Evolutionary conservation across 2,113 vertebrate genomes (phyloP).

Genomic region (Clarias gariepinus): DNA sequence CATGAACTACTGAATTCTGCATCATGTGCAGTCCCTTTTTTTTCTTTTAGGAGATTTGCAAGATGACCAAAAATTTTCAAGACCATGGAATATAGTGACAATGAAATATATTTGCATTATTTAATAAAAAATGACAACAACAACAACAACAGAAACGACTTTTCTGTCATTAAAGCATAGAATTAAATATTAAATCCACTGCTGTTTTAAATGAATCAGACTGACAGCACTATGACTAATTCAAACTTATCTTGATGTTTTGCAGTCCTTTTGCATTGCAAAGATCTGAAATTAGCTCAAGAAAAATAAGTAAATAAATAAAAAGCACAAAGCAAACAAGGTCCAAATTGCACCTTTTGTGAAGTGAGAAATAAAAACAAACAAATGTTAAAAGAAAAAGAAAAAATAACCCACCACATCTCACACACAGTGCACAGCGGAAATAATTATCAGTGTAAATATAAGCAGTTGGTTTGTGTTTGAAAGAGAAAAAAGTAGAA

Average conservation of each 20-base stretch:
- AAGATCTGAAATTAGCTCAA: not conserved
- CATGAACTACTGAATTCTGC: not conserved
- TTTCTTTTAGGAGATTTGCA: no score
- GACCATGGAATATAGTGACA: not conserved
- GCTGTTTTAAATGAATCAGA: no score
- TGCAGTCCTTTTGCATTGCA: no score
- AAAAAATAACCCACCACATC: not conserved
- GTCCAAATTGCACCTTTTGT: not conserved
- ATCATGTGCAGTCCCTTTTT: not conserved
- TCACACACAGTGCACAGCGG: not conserved
- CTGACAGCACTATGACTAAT: not conserved
- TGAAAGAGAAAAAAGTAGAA: not conserved
- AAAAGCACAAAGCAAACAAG: not conserved
- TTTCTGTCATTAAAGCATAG: not conserved
- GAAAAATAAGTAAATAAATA: not conserved
- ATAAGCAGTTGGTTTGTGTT: not conserved
- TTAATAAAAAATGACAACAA: not conserved
- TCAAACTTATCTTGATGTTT: not conserved
- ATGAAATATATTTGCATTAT: not conserved
- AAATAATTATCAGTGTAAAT: not conserved
- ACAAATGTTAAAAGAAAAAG: not conserved
- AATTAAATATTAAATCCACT: not conserved
- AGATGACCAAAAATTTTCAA: not conserved
- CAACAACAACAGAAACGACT: not conserved
- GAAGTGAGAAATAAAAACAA: not conserved